Conservation (phyloP, 2,797 vertebrate species). For the Halcyon smyrnensis region DNA sequence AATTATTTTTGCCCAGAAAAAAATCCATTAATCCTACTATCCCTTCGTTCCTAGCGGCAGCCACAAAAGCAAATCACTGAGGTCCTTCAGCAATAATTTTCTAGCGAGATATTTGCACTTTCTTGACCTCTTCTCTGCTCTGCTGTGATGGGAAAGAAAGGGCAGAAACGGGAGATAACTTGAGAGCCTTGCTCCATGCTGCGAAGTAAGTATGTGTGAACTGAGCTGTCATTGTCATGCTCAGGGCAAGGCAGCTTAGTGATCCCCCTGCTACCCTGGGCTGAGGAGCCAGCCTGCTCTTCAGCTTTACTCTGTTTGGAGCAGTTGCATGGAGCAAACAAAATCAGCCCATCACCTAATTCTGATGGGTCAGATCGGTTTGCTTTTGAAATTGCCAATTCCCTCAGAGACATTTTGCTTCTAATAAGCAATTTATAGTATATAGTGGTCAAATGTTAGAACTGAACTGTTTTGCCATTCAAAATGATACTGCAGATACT, state of each 20-base stretch:
- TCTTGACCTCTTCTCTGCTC: neutral
- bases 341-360: neutral
- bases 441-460: neutral
- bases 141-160: neutral
- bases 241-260: neutral
- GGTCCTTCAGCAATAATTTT: neutral
- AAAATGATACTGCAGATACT: neutral
- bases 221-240: neutral
- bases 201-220: neutral
- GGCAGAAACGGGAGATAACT: neutral
- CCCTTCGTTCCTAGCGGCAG: neutral
- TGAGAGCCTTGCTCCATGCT: neutral
- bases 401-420: neutral
- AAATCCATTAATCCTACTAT: slow-evolving; percentile 41
- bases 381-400: neutral
- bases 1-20: slow-evolving; percentile 53
- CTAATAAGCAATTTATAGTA: neutral
- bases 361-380: neutral
- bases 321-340: neutral
- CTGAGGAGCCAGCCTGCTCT: neutral
- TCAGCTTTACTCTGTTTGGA: neutral
- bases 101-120: neutral
- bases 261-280: neutral
- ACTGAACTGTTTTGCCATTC: neutral
- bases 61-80: slow-evolving; percentile 27